Evolutionary conservation across 2,113 vertebrate genomes (phyloP), one percentile per base, ranked within the genome.

Genomic region (Pelvicachromis taeniatus): DNA sequence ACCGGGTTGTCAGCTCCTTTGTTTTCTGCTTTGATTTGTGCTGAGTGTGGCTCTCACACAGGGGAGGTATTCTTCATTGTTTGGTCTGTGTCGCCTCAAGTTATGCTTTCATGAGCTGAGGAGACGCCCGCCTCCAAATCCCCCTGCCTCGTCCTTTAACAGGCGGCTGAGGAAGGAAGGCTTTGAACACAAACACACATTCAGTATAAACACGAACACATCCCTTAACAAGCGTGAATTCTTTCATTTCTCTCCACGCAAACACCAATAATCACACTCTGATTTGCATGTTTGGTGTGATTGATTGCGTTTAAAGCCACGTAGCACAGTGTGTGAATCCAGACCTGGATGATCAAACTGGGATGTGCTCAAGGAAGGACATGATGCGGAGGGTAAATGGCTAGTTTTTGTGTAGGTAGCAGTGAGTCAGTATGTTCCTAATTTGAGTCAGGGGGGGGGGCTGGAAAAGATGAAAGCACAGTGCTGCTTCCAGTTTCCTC

Each of bases 401-500:
- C 50, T 19, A 3, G 54, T 38, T 23, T 53, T 55, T 40, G 26
- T 63, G 33, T 35, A 40, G 48, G 78, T 87, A 79, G 23, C 19
- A 45, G 86, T 81, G 88, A 77, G 75, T 54, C 53, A 65, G 54
- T 78, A 21, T 79, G 83, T 45, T 83, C 77, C 80, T 90, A 85
- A 87, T 91, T 92, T 81, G 68, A 91, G 86, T 87, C 85, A 52
- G 83, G 87, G 77, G 88, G 77, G 88, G 88, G 77, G 77, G 85
- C 79, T 61, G 81, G 84, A 83, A 65, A 23, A 89, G 85, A 93
- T 93, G 87, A 93, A 92, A 91, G 85, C 14, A 58, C 23, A 77
- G 75, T 61, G 75, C 80, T 86, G 91, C 75, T 87, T 88, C 87
- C 86, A 91, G 81, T 91, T 91, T 91, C 85, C 68, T 89, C 33